These are phyloP conservation scores for Aspidapion aeneum DNA, from an alignment of 2,888 invertebrate species.

Conservation along the genomic window DNA sequence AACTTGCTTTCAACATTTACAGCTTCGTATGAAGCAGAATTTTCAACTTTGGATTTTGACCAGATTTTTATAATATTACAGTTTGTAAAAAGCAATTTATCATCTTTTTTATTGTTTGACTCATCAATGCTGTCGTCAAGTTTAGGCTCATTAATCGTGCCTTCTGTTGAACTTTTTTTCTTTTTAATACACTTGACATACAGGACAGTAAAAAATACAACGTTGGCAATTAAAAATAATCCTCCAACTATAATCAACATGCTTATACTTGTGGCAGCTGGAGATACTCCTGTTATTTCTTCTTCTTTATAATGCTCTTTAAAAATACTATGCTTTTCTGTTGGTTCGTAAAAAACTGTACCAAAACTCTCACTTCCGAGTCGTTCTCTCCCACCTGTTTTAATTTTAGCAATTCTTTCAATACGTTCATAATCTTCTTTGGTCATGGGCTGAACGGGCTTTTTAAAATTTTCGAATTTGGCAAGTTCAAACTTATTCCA, in stretches of 20 bases:
- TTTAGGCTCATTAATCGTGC: conserved; percentile 44
- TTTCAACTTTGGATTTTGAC: conserved; percentile 49
- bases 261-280: conserved; percentile 52
- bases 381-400: background rate
- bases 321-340: conserved; percentile 26
- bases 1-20: conserved; percentile 52
- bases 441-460: conserved; percentile 15
- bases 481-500: conserved; percentile 22
- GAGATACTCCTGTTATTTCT: conserved; percentile 32
- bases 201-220: conserved; percentile 64
- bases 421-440: conserved; percentile 5
- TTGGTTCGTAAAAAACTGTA: conserved; percentile 22
- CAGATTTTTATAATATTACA: conserved; percentile 59
- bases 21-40: conserved; percentile 50
- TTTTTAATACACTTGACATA: conserved; percentile 64
- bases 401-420: conserved; percentile 2
- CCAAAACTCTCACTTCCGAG: conserved; percentile 18
- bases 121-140: conserved; percentile 48
- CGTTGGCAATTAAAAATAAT: conserved; percentile 69
- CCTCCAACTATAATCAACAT: conserved; percentile 63
- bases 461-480: conserved; percentile 31
- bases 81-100: conserved; percentile 38
- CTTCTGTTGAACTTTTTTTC: conserved; percentile 42
- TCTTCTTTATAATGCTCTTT: conserved; percentile 33
- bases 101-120: conserved; percentile 45